These are phyloP conservation scores for Cataglyphis hispanica DNA, from an alignment of 1,140 invertebrate genomes.

Conservation along the genomic window DNA sequence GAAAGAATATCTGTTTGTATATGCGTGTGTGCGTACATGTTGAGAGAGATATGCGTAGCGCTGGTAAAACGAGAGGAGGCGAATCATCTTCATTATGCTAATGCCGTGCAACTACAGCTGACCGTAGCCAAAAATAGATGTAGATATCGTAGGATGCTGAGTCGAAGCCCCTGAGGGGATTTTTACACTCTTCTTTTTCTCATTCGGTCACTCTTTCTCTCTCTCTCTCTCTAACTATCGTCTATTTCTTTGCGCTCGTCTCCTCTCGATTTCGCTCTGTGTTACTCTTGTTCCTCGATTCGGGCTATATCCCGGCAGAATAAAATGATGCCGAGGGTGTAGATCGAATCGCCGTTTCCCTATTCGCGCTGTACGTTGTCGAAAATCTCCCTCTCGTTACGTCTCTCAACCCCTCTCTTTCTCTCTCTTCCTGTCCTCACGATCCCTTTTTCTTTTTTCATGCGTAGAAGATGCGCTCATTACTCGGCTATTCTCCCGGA, in stretches of 20 bases:
- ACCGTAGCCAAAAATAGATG: slow-evolving; percentile 81
- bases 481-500: slow-evolving; percentile 63
- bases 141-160: slow-evolving; percentile 80
- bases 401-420: slow-evolving; percentile 7
- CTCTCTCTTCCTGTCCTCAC: background rate
- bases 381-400: slow-evolving; percentile 51
- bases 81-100: slow-evolving; percentile 84
- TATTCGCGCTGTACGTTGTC: slow-evolving; percentile 69
- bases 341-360: slow-evolving; percentile 75
- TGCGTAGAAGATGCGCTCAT: slow-evolving; percentile 57
- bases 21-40: background rate
- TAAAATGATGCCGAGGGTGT: slow-evolving; percentile 73
- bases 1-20: slow-evolving; percentile 5
- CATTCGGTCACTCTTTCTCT: slow-evolving; percentile 30
- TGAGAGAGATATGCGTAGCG: slow-evolving; percentile 52
- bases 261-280: slow-evolving; percentile 46
- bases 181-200: slow-evolving; percentile 60
- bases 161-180: slow-evolving; percentile 72
- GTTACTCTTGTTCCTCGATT: slow-evolving; percentile 73
- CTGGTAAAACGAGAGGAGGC: slow-evolving; percentile 62
- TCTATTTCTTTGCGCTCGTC: background rate
- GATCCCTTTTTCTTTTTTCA: background rate
- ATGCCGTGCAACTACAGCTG: slow-evolving; percentile 82
- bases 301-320: slow-evolving; percentile 61
- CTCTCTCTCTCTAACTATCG: background rate